Evolutionary conservation across 2,888 invertebrate species (phyloP).

Genomic region (Hypselothyrea guttata): DNA sequence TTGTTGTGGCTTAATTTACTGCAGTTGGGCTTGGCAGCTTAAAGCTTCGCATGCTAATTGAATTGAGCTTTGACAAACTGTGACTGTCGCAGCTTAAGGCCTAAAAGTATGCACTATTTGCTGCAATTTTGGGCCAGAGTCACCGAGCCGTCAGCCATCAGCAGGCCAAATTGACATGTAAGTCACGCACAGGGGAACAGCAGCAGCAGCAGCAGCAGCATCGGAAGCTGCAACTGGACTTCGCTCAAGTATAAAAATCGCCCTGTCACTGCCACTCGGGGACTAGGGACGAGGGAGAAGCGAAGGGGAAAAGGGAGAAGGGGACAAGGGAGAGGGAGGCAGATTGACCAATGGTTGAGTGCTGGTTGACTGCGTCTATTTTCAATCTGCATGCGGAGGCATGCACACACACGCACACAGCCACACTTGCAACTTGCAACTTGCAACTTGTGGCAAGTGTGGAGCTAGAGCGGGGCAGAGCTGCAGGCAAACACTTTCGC

Average conservation of each 20-base stretch:
- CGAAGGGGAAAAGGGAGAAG: not conserved
- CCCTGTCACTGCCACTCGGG: constrained; percentile 34
- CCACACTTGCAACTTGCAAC: constrained; percentile 2
- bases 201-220: constrained; percentile 8
- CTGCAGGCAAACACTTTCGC: constrained; percentile 71
- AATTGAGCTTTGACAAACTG: not conserved
- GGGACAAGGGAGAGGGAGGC: constrained; percentile 3
- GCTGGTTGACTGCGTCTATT: constrained; percentile 67
- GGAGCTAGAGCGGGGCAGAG: not conserved
- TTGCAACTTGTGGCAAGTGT: constrained; percentile 31
- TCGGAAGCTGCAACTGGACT: constrained; percentile 1
- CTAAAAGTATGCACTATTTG: not conserved
- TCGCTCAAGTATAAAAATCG: constrained; percentile 43
- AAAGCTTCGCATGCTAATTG: no score
- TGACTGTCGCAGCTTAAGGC: not conserved
- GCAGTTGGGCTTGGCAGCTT: no score
- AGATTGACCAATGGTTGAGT: constrained; percentile 52
- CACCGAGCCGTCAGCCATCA: constrained; percentile 13
- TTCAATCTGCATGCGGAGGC: constrained; percentile 59
- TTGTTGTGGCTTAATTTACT: no score
- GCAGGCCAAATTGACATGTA: constrained; percentile 54
- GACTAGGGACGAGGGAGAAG: constrained; percentile 18
- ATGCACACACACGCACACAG: constrained; percentile 19
- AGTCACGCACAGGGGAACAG: constrained; percentile 46
- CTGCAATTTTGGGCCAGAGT: constrained; percentile 24